Evolutionary conservation across 2,888 invertebrate species (phyloP).

Genomic region (Heliconius aoede): DNA sequence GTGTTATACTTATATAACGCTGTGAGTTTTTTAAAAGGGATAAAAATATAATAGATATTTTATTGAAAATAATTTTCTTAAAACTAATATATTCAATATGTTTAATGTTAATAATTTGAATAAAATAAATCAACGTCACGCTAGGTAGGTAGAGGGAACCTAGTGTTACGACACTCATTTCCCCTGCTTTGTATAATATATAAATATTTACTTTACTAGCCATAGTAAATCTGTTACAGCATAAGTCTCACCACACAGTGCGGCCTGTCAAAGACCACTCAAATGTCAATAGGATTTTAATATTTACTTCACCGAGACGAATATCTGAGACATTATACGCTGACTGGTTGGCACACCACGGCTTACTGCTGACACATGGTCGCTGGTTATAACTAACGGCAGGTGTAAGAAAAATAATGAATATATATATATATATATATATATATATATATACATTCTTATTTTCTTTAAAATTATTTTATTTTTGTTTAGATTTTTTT

Average conservation of each 20-base stretch:
- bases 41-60: no score
- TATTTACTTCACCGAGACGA: slow-evolving; percentile 13
- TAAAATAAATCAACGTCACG: no score
- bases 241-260: not conserved
- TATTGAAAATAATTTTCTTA: no score
- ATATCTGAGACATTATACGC: slow-evolving; percentile 5
- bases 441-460: no score
- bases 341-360: slow-evolving; percentile 14
- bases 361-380: slow-evolving; percentile 10
- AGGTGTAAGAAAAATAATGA: not conserved
- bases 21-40: no score
- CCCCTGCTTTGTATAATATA: no score
- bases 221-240: not conserved
- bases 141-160: no score
- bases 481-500: not conserved
- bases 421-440: no score
- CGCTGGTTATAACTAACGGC: slow-evolving; percentile 14
- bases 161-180: no score
- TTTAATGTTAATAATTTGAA: no score
- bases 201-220: no score
- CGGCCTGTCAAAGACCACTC: not conserved
- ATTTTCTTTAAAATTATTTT: not conserved
- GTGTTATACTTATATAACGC: slow-evolving; percentile 5
- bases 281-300: slow-evolving; percentile 9
- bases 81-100: no score